These are phyloP conservation scores for Lynx canadensis DNA, from an alignment of 2,113 vertebrate genomes.

Conservation along the genomic window DNA sequence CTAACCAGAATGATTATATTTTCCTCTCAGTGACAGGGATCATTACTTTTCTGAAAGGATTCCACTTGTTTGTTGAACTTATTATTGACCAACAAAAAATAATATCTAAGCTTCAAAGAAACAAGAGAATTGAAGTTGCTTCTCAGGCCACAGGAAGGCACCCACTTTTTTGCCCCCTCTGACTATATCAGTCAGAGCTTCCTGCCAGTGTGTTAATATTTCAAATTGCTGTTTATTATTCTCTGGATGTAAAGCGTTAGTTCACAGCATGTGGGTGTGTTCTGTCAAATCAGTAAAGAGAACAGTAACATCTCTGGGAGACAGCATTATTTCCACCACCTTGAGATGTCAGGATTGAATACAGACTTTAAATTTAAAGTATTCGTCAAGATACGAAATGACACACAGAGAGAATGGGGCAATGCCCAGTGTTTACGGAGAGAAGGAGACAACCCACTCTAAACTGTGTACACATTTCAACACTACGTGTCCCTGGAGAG, in stretches of 20 bases:
- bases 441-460: slow-evolving; percentile 54
- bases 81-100: background rate
- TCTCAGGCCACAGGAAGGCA: background rate
- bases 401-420: slow-evolving; percentile 72
- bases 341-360: slow-evolving; percentile 79
- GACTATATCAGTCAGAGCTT: background rate
- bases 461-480: slow-evolving; percentile 45
- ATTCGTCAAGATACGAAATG: slow-evolving; percentile 75
- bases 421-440: slow-evolving; percentile 29
- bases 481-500: background rate
- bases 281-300: slow-evolving; percentile 82
- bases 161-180: too few species aligned
- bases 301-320: slow-evolving; percentile 82
- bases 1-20: background rate
- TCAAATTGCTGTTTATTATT: slow-evolving; percentile 84
- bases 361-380: slow-evolving; percentile 82
- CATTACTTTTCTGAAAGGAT: slow-evolving; percentile 2
- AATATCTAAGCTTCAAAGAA: background rate
- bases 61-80: background rate
- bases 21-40: background rate
- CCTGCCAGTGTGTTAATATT: slow-evolving; percentile 77
- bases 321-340: slow-evolving; percentile 79
- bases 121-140: background rate
- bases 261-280: slow-evolving; percentile 76
- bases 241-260: slow-evolving; percentile 78